These are phyloP conservation scores for Lysandra bellargus DNA, from an alignment of 2,888 invertebrate species.

Conservation along the genomic window DNA sequence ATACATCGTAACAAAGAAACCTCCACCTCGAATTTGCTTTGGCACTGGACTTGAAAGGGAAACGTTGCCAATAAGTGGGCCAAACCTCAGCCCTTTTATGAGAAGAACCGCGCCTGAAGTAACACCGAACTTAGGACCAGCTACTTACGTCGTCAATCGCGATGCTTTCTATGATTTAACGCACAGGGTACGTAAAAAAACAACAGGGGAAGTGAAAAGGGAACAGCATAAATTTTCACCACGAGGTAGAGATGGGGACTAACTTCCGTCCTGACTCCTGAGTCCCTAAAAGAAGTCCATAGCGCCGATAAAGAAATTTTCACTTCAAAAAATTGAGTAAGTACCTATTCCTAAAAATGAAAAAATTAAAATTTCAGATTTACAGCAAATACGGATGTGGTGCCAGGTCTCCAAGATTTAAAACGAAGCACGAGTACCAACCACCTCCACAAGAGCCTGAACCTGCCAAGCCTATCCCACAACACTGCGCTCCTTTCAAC, in stretches of 20 bases:
- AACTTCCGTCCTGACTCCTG: too few species aligned
- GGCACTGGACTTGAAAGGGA: conserved; percentile 71
- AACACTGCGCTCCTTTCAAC: conserved; percentile 72
- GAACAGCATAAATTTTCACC: too few species aligned
- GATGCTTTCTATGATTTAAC: conserved; percentile 64
- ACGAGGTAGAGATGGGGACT: too few species aligned
- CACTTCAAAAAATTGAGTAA: background rate
- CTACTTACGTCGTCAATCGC: conserved; percentile 53
- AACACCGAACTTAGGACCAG: conserved; percentile 59
- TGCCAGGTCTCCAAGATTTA: conserved; percentile 61
- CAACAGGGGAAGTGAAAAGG: background rate
- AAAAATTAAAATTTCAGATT: conserved; percentile 46
- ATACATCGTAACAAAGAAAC: conserved; percentile 77
- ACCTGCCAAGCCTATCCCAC: conserved; percentile 45
- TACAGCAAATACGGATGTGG: conserved; percentile 63
- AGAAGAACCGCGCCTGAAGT: conserved; percentile 57
- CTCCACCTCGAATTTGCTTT: conserved; percentile 72
- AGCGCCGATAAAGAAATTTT: background rate
- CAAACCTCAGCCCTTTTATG: conserved; percentile 72
- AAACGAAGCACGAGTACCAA: conserved; percentile 64
- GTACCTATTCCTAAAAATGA: background rate
- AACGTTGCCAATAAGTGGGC: conserved; percentile 67
- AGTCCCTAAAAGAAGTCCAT: too few species aligned
- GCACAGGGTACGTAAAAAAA: conserved; percentile 53
- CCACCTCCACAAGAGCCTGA: conserved; percentile 59